phyloP scores from a whole-genome alignment of 2,797 vertebrate genomes.

The Anabacerthia variegaticeps region DNA sequence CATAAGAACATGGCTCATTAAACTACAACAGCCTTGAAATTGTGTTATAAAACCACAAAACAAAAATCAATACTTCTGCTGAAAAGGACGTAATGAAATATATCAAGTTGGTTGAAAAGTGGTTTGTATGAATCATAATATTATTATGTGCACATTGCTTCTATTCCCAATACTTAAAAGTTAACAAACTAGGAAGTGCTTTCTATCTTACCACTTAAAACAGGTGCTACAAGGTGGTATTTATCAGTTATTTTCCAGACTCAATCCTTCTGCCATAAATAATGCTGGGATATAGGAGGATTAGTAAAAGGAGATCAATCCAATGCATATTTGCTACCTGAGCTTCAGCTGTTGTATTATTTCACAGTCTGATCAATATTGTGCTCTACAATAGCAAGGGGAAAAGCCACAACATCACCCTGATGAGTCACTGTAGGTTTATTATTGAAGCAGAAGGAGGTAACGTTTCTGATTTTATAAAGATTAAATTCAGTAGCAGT shows the following conservation, averaged over 20 bases:
- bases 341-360: constrained; percentile 88
- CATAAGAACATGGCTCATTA: constrained; percentile 84
- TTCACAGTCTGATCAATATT: constrained; percentile 88
- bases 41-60: constrained; percentile 84
- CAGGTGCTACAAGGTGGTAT: constrained; percentile 44
- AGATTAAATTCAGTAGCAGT: constrained; percentile 41
- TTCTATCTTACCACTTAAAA: constrained; percentile 68
- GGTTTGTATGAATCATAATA: constrained; percentile 80
- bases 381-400: constrained; percentile 71
- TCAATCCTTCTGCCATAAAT: constrained; percentile 73
- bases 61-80: constrained; percentile 83
- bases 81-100: constrained; percentile 81
- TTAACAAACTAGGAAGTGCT: constrained; percentile 74
- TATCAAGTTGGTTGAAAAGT: constrained; percentile 73
- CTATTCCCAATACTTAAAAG: constrained; percentile 79
- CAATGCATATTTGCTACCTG: constrained; percentile 87
- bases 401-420: constrained; percentile 70
- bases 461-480: constrained; percentile 62
- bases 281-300: constrained; percentile 73
- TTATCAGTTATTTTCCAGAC: constrained; percentile 59
- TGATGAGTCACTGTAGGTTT: constrained; percentile 75
- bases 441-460: constrained; percentile 69
- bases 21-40: constrained; percentile 80
- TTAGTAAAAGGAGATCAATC: constrained; percentile 85
- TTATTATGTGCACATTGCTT: constrained; percentile 71